A percentile compares a stretch with the other conserved stretches of the same genome.
These are phyloP conservation scores for Trissonchulus latispiculum DNA, from an alignment of 2,888 invertebrate genomes.

Conservation along the genomic window DNA sequence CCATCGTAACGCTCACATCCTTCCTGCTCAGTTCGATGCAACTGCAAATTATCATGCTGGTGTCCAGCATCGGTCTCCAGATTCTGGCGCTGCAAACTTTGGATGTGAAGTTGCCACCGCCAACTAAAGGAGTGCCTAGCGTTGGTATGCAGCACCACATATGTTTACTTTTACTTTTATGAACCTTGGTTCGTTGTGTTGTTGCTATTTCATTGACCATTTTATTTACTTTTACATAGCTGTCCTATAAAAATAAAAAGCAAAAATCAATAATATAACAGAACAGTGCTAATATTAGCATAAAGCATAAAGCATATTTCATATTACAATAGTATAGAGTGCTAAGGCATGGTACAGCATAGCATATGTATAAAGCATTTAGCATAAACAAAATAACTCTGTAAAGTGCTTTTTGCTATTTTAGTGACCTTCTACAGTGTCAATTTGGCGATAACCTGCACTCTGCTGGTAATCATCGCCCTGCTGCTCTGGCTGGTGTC, in stretches of 20 bases:
- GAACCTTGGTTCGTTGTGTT: neutral
- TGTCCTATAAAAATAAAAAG: neutral
- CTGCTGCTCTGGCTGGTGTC: constrained; percentile 32
- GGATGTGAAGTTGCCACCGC: constrained; percentile 38
- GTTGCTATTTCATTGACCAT: neutral
- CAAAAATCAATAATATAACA: too few species aligned
- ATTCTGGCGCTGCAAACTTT: constrained; percentile 35
- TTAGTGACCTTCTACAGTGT: constrained; percentile 39
- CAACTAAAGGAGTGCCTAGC: constrained; percentile 36
- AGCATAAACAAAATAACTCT: too few species aligned
- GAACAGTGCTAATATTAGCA: too few species aligned
- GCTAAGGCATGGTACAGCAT: too few species aligned
- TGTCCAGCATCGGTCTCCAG: constrained; percentile 36
- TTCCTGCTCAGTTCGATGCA: constrained; percentile 34
- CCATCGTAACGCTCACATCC: constrained; percentile 36
- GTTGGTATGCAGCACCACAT: constrained; percentile 34
- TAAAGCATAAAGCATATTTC: too few species aligned
- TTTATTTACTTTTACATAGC: neutral
- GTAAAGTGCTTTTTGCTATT: too few species aligned
- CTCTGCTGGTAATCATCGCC: constrained; percentile 35
- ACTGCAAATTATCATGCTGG: constrained; percentile 13
- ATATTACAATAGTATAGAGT: too few species aligned
- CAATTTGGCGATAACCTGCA: constrained; percentile 37
- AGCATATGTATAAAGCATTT: too few species aligned
- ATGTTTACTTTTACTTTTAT: neutral